Conservation (phyloP, 37 sponge, comb jelly and placozoan genomes). For the Axinella damicornis region DNA sequence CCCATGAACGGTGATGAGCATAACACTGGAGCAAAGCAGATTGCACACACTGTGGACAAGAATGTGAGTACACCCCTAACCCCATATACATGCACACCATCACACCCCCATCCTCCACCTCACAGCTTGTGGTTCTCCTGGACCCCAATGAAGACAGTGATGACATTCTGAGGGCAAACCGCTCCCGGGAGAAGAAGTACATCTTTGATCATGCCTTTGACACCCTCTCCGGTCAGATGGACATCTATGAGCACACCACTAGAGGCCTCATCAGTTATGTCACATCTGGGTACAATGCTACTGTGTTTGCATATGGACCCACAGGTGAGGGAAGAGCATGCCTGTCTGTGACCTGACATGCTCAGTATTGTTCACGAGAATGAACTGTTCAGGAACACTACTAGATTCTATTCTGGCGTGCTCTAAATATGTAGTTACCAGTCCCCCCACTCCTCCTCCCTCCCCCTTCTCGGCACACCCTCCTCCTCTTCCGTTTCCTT, state of each 20-base stretch:
- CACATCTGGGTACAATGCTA: constrained; percentile 74
- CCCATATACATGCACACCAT: not conserved
- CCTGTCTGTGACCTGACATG: too few species aligned
- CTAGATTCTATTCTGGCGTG: too few species aligned
- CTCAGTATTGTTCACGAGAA: too few species aligned
- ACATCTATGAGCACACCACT: constrained; percentile 70
- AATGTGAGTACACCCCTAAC: constrained; percentile 39
- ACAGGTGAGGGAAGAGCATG: too few species aligned
- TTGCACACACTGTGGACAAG: constrained; percentile 76
- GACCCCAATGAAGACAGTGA: constrained; percentile 84
- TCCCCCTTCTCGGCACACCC: not conserved
- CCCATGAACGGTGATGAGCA: constrained; percentile 77
- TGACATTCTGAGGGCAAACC: constrained; percentile 83
- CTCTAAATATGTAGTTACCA: not conserved
- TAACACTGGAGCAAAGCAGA: constrained; percentile 33
- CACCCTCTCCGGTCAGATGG: constrained; percentile 65
- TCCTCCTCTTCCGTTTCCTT: not conserved
- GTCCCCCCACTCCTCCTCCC: not conserved
- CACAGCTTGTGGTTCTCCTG: constrained; percentile 75
- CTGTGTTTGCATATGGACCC: constrained; percentile 95
- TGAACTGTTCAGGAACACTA: too few species aligned
- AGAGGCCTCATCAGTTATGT: constrained; percentile 70
- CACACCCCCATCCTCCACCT: not conserved
- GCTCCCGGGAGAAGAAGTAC: constrained; percentile 79
- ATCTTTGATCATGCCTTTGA: constrained; percentile 79